These are phyloP conservation scores for Toxotes jaculatrix DNA, from an alignment of 2,113 vertebrate genomes.

Conservation along the genomic window DNA sequence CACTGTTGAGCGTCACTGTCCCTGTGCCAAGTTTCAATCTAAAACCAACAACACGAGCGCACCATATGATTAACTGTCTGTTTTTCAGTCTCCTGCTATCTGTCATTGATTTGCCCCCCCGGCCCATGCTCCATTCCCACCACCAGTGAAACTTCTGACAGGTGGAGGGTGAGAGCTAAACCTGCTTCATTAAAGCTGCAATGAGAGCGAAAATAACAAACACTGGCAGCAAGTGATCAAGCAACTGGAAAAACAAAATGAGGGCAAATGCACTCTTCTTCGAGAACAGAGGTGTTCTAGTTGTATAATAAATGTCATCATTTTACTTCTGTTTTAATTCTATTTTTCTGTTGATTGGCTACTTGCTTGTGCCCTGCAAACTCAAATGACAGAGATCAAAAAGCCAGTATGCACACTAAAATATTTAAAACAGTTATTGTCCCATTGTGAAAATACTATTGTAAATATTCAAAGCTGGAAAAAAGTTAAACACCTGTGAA, in stretches of 20 bases:
- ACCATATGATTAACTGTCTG: conserved; percentile 49
- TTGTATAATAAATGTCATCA: conserved; percentile 3
- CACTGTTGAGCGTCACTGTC: conserved; percentile 9
- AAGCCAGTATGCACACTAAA: no score
- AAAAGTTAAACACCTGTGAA: not conserved
- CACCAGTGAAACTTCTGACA: conserved; percentile 78
- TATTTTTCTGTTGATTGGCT: not conserved
- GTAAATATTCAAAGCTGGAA: not conserved
- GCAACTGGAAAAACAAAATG: conserved; percentile 77
- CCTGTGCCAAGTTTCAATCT: conserved; percentile 56
- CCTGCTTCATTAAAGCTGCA: conserved; percentile 79
- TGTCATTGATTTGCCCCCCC: conserved; percentile 47
- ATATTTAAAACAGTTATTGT: no score
- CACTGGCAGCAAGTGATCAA: conserved; percentile 39
- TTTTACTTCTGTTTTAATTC: no score
- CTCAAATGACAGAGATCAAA: no score
- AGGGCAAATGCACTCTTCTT: conserved; percentile 13
- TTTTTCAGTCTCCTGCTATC: conserved; percentile 39
- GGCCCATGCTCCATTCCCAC: not conserved
- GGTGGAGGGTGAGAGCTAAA: conserved; percentile 87
- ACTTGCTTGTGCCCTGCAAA: not conserved
- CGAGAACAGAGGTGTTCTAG: not conserved
- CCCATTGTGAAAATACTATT: not conserved
- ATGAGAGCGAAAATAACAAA: conserved; percentile 75
- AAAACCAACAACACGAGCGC: conserved; percentile 21